A percentile compares a stretch with the other conserved stretches of the same genome.
phyloP scores from a whole-genome alignment of 2,797 vertebrate species.

The Aselliscus stoliczkanus region DNA sequence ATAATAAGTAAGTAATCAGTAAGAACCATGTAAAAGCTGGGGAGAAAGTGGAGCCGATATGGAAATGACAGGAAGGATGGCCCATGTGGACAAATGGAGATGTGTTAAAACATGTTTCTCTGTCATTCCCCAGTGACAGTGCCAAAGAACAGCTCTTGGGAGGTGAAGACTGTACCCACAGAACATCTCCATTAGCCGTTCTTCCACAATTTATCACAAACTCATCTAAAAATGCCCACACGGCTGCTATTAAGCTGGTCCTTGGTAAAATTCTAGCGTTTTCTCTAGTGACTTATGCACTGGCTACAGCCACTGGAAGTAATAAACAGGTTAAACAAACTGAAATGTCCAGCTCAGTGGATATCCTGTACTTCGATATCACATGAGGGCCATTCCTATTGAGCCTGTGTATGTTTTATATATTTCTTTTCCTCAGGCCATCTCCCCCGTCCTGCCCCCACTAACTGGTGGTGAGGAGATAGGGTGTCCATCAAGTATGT shows the following conservation, averaged over 20 bases:
- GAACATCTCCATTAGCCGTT: not conserved
- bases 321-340: not conserved
- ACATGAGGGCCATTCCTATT: not conserved
- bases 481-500: not conserved
- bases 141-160: not conserved
- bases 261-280: not conserved
- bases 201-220: not conserved
- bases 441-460: fast-evolving
- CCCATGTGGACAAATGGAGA: not conserved
- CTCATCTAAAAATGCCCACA: not conserved
- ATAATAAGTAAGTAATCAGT: not conserved
- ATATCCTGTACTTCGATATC: not conserved
- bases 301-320: not conserved
- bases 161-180: not conserved
- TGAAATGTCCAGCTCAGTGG: not conserved
- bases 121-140: not conserved
- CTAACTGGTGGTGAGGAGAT: not conserved
- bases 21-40: not conserved
- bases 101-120: not conserved
- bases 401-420: not conserved
- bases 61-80: not conserved
- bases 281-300: not conserved
- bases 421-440: not conserved
- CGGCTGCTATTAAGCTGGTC: not conserved
- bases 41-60: not conserved